phyloP scores from a whole-genome alignment of 2,797 vertebrate genomes.

The Pangasius sanitwongsei region DNA sequence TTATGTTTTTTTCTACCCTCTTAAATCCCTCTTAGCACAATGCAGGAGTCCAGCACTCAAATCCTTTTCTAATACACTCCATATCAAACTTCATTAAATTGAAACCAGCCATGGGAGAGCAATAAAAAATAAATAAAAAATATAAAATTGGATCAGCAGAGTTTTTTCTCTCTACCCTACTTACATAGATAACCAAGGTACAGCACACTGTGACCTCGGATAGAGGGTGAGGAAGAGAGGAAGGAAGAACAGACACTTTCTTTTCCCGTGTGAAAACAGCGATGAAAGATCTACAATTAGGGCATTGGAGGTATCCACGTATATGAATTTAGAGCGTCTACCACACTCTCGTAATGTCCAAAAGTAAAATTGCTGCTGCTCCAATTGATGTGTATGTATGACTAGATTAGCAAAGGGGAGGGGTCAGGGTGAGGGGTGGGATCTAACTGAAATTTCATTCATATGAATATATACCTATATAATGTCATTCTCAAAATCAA shows the following conservation, averaged over 20 bases:
- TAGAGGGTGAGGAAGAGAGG: not conserved
- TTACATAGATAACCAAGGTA: slow-evolving; percentile 18
- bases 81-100: slow-evolving; percentile 48
- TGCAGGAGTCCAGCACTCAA: slow-evolving; percentile 67
- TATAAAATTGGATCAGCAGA: not conserved
- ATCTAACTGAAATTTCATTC: not conserved
- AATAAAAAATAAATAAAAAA: slow-evolving; percentile 22
- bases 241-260: not conserved
- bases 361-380: not conserved
- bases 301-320: not conserved
- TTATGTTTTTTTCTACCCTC: slow-evolving; percentile 40
- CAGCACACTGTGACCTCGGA: slow-evolving; percentile 5
- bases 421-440: not conserved
- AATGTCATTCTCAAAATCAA: not conserved
- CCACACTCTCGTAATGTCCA: not conserved
- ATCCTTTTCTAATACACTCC: slow-evolving; percentile 50
- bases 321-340: not conserved
- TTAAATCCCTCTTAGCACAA: slow-evolving; percentile 71
- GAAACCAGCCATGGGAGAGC: slow-evolving; percentile 7
- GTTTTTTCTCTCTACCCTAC: slow-evolving; percentile 16
- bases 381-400: not conserved
- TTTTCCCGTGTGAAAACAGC: not conserved
- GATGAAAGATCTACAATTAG: not conserved
- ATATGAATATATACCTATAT: not conserved
- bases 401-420: not conserved